Conservation (phyloP, 2,797 vertebrate genomes). For the Bradypus variegatus region DNA sequence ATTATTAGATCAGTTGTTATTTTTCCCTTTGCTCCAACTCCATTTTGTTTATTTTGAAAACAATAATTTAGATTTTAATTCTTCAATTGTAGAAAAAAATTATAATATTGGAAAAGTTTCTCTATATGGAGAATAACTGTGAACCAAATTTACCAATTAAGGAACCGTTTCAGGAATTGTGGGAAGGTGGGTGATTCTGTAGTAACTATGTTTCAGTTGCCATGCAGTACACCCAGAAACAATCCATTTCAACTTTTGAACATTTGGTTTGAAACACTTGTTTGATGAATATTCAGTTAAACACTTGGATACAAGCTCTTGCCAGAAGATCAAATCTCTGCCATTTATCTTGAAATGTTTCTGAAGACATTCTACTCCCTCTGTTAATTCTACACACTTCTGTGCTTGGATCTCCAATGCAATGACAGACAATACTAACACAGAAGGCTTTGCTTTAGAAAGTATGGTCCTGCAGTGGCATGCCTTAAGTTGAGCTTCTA, state of each 20-base stretch:
- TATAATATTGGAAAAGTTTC: background rate
- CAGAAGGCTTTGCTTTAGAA: slow-evolving; percentile 95
- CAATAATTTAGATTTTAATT: slow-evolving; percentile 9
- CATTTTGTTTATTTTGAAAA: slow-evolving; percentile 24
- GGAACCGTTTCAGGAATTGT: slow-evolving; percentile 90
- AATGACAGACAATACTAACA: slow-evolving; percentile 86
- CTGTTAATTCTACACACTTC: slow-evolving; percentile 76
- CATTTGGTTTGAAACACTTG: slow-evolving; percentile 87
- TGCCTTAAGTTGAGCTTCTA: slow-evolving; percentile 93
- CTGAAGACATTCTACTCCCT: slow-evolving; percentile 80
- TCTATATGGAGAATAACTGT: background rate
- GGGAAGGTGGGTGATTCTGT: slow-evolving; percentile 92
- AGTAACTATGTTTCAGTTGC: slow-evolving; percentile 93
- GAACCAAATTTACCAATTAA: slow-evolving; percentile 68
- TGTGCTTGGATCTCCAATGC: slow-evolving; percentile 84
- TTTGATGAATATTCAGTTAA: slow-evolving; percentile 90
- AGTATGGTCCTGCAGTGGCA: slow-evolving; percentile 92
- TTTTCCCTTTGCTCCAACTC: background rate
- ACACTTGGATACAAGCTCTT: slow-evolving; percentile 90
- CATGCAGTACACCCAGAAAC: slow-evolving; percentile 93
- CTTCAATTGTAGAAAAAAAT: slow-evolving; percentile 3
- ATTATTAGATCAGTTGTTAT: background rate
- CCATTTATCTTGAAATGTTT: slow-evolving; percentile 83
- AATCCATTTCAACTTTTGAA: slow-evolving; percentile 93
- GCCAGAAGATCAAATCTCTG: slow-evolving; percentile 85